phyloP scores from a whole-genome alignment of 2,113 vertebrate species.

The Pseudolaguvia tuberculata region DNA sequence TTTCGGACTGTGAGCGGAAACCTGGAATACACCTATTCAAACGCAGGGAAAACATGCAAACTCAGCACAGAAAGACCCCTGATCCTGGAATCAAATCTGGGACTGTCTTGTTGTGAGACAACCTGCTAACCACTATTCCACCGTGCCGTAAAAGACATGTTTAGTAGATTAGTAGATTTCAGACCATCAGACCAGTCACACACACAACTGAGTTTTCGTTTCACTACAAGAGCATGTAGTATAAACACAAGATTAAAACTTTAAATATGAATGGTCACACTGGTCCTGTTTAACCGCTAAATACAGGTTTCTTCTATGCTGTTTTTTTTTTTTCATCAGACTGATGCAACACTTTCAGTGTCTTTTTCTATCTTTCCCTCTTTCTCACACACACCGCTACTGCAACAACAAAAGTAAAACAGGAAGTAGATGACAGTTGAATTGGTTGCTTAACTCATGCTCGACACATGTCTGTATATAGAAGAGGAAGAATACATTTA shows the following conservation, averaged over 20 bases:
- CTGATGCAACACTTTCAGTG: background rate
- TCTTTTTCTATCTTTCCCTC: conserved; percentile 11
- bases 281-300: background rate
- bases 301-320: too few relatives aligned
- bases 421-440: conserved; percentile 28
- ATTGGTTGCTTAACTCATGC: background rate
- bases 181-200: background rate
- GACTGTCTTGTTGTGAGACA: too few relatives aligned
- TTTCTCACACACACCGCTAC: background rate
- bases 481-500: background rate
- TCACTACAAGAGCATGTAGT: background rate
- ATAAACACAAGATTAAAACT: background rate
- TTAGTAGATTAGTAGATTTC: too few relatives aligned
- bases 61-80: too few relatives aligned
- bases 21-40: too few relatives aligned
- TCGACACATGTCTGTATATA: background rate
- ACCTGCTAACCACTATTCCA: too few relatives aligned
- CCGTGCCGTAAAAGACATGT: too few relatives aligned
- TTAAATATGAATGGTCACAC: background rate
- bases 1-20: too few relatives aligned
- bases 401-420: conserved; percentile 42
- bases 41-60: too few relatives aligned
- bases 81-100: too few relatives aligned
- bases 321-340: background rate
- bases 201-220: background rate